Conservation (phyloP, 2,113 vertebrate species). For the Trogon melanurus region DNA sequence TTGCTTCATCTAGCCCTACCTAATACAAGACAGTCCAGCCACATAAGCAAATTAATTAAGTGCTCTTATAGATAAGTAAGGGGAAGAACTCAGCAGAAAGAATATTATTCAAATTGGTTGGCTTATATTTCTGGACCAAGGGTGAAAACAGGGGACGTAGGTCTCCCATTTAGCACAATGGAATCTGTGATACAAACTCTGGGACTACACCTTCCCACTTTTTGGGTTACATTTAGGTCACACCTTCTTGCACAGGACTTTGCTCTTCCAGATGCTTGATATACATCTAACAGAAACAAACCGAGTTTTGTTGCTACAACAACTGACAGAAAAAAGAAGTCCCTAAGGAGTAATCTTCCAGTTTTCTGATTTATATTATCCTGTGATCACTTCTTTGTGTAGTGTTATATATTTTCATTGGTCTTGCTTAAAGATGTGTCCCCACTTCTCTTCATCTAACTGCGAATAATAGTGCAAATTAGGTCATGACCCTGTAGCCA, state of each 20-base stretch:
- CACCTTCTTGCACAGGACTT: background rate
- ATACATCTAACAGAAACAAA: background rate
- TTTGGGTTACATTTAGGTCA: background rate
- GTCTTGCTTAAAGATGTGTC: background rate
- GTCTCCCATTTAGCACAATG: background rate
- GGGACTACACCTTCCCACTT: background rate
- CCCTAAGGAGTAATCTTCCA: background rate
- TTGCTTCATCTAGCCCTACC: constrained; percentile 28
- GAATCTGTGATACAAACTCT: background rate
- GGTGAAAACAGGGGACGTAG: background rate
- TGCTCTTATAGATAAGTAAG: background rate
- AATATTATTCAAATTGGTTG: background rate
- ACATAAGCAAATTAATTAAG: background rate
- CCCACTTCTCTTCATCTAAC: background rate
- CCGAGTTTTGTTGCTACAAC: background rate
- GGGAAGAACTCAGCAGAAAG: background rate
- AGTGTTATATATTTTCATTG: background rate
- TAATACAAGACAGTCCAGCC: background rate
- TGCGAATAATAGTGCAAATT: background rate
- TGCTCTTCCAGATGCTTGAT: background rate
- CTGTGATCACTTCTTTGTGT: background rate
- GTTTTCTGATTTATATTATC: background rate
- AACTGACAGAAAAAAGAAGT: background rate
- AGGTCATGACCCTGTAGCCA: background rate
- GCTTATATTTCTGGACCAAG: background rate